A percentile compares a stretch with the other conserved stretches of the same genome.
These are phyloP conservation scores for Aselliscus stoliczkanus DNA, from an alignment of 2,797 vertebrate genomes.

Conservation along the genomic window DNA sequence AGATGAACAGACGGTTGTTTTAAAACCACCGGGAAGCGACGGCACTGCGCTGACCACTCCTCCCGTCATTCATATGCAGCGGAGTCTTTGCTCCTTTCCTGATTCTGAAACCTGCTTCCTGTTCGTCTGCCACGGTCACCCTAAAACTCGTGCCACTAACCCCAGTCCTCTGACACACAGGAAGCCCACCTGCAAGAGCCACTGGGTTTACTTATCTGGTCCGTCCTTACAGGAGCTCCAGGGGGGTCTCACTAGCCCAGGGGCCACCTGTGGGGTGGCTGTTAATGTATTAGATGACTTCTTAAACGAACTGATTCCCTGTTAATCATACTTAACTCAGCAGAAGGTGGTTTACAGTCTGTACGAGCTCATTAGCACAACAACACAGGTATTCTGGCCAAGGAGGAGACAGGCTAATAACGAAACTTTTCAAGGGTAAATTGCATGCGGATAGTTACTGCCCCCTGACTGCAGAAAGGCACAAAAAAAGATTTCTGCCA, in stretches of 20 bases:
- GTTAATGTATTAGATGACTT: rapidly evolving
- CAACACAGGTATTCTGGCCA: background rate
- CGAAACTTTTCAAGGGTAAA: background rate
- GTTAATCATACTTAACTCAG: background rate
- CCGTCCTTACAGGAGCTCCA: background rate
- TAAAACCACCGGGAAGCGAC: too few relatives aligned
- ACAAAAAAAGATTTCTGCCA: background rate
- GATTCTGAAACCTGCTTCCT: too few relatives aligned
- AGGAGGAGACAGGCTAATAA: background rate
- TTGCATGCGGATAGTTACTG: background rate
- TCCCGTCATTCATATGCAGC: too few relatives aligned
- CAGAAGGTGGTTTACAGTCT: background rate
- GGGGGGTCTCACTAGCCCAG: background rate
- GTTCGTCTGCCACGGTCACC: too few relatives aligned
- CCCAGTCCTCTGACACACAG: background rate
- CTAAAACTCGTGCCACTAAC: too few relatives aligned
- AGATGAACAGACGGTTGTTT: background rate
- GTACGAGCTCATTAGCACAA: background rate
- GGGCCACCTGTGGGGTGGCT: background rate
- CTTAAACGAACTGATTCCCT: background rate
- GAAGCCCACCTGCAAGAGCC: background rate
- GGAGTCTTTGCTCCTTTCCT: too few relatives aligned
- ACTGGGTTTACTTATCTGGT: too few relatives aligned
- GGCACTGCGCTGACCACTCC: too few relatives aligned
- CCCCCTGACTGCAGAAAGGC: background rate